A percentile compares a stretch with the other conserved stretches of the same genome.
Evolutionary conservation across 2,888 invertebrate species (phyloP).

Genomic region (Sminthurides aquaticus): DNA sequence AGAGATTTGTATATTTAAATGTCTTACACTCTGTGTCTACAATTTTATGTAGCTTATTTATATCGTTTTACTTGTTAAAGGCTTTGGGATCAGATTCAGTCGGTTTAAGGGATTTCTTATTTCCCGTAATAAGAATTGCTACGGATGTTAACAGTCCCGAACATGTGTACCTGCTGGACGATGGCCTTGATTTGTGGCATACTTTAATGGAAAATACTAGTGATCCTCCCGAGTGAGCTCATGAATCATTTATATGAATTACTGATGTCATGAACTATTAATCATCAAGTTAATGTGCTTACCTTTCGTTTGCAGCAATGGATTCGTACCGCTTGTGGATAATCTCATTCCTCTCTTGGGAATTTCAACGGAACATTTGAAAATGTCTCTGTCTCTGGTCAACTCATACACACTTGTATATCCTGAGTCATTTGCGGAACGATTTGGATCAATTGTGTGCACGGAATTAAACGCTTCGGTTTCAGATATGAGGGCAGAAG

Average conservation of each 20-base stretch:
- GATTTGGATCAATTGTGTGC: slow-evolving; percentile 55
- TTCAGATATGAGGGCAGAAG: slow-evolving; percentile 68
- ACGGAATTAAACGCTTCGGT: slow-evolving; percentile 63
- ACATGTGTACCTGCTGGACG: slow-evolving; percentile 84
- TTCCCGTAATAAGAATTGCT: slow-evolving; percentile 62
- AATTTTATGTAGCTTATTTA: slow-evolving; percentile 7
- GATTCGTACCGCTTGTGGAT: slow-evolving; percentile 37
- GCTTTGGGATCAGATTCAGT: slow-evolving; percentile 52
- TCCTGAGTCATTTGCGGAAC: slow-evolving; percentile 39
- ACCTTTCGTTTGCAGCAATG: too few relatives aligned
- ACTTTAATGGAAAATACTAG: slow-evolving; percentile 72
- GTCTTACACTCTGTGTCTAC: too few relatives aligned
- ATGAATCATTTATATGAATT: neutral
- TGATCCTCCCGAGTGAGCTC: slow-evolving; percentile 44
- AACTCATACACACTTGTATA: slow-evolving; percentile 41
- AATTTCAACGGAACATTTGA: slow-evolving; percentile 42
- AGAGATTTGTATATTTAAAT: slow-evolving; percentile 8
- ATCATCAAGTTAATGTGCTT: neutral
- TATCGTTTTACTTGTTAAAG: slow-evolving; percentile 44
- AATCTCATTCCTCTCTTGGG: slow-evolving; percentile 39
- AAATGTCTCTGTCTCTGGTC: slow-evolving; percentile 38
- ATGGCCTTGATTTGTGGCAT: slow-evolving; percentile 84
- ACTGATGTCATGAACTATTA: neutral
- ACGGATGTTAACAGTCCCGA: slow-evolving; percentile 66
- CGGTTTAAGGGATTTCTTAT: slow-evolving; percentile 52